Conservation (phyloP, 2,888 invertebrate genomes). For the Eupelmus urozonus region DNA sequence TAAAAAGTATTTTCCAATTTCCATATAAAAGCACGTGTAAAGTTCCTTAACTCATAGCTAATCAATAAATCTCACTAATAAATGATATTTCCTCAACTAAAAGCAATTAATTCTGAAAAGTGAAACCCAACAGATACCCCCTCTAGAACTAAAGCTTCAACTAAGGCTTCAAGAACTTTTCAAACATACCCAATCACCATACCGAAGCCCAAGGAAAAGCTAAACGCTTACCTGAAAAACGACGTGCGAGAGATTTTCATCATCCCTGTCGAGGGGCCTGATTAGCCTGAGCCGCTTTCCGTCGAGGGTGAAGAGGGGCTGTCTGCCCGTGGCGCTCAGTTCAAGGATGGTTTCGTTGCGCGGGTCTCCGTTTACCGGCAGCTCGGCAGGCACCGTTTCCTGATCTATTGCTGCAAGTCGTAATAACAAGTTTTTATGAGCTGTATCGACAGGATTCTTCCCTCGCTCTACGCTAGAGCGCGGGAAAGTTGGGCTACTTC, state of each 20-base stretch:
- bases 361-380: constrained; percentile 91
- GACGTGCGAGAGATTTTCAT: constrained; percentile 90
- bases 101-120: too few species aligned
- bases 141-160: too few species aligned
- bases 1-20: too few species aligned
- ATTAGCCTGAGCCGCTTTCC: constrained; percentile 89
- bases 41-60: too few species aligned
- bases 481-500: constrained; percentile 11
- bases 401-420: constrained; percentile 86
- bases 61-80: too few species aligned
- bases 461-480: background rate
- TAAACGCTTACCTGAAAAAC: constrained; percentile 86
- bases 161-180: too few species aligned
- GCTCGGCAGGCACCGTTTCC: constrained; percentile 87
- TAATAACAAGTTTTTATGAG: background rate
- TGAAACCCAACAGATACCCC: too few species aligned
- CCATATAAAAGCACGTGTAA: too few species aligned
- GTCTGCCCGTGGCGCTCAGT: constrained; percentile 88
- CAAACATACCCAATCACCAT: too few species aligned
- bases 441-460: too few species aligned
- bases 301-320: constrained; percentile 87
- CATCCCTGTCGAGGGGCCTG: constrained; percentile 90
- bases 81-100: background rate
- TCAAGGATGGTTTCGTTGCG: constrained; percentile 87
- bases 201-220: background rate